These are phyloP conservation scores for Pantherophis alleghaniensis DNA, from an alignment of 2,797 vertebrate genomes.

Conservation along the genomic window DNA sequence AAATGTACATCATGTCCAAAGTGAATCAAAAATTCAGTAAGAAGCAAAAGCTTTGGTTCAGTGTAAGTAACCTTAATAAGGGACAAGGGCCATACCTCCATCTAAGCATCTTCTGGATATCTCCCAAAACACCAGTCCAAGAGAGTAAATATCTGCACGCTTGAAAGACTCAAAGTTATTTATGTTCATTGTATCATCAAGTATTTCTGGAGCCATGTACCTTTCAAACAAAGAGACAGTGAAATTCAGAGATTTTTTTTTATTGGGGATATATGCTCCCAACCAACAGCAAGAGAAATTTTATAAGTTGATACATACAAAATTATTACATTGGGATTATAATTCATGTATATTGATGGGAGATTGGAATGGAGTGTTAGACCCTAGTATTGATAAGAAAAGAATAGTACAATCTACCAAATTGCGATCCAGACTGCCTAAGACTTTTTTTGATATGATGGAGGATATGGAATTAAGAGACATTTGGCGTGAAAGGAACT, in stretches of 20 bases:
- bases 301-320: too few relatives aligned
- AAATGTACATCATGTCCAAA: not conserved
- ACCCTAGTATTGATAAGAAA: too few relatives aligned
- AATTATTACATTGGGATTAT: too few relatives aligned
- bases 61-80: not conserved
- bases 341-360: too few relatives aligned
- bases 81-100: slow-evolving; percentile 77
- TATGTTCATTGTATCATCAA: slow-evolving; percentile 90
- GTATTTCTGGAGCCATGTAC: slow-evolving; percentile 98
- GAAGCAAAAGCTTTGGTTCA: not conserved
- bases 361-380: too few relatives aligned
- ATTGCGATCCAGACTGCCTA: too few relatives aligned
- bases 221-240: slow-evolving; percentile 65
- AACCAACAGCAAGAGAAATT: too few relatives aligned
- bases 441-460: too few relatives aligned
- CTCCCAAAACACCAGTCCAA: slow-evolving; percentile 97
- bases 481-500: too few relatives aligned
- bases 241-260: slow-evolving; percentile 1
- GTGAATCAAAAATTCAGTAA: not conserved
- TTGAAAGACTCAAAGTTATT: slow-evolving; percentile 95
- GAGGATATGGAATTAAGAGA: too few relatives aligned
- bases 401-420: too few relatives aligned
- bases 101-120: slow-evolving; percentile 88
- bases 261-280: too few relatives aligned
- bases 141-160: slow-evolving; percentile 91